Percentiles rank a stretch among this genome's conserved stretches.
These are phyloP conservation scores for Xestia ashworthii DNA, from an alignment of 2,888 invertebrate genomes.

Conservation along the genomic window DNA sequence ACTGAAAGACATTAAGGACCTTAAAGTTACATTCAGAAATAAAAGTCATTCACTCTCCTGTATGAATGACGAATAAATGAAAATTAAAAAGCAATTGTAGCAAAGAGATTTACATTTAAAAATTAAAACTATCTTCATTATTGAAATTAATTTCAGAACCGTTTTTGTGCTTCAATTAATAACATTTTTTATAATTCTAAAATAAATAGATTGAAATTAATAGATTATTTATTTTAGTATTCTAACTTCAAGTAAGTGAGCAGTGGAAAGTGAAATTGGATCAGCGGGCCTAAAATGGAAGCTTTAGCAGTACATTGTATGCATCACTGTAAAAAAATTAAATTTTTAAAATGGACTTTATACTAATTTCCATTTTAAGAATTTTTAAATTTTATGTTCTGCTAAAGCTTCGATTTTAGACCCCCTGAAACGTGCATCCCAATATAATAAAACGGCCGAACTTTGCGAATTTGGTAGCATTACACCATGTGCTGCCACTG, in stretches of 20 bases:
- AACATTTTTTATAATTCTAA: background rate
- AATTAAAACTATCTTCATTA: background rate
- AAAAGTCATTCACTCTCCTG: background rate
- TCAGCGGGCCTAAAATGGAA: too few species aligned
- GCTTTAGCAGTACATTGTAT: too few species aligned
- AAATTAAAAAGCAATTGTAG: background rate
- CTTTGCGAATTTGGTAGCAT: constrained; percentile 32
- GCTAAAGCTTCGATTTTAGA: too few species aligned
- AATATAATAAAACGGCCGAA: constrained; percentile 30
- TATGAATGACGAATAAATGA: background rate
- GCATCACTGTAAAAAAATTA: too few species aligned
- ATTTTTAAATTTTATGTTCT: too few species aligned
- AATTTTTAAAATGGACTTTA: too few species aligned
- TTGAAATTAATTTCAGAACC: background rate
- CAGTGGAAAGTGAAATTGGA: constrained; percentile 6
- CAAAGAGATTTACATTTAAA: background rate
- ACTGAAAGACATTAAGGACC: background rate
- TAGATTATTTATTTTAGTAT: background rate
- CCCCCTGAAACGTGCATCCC: constrained; percentile 37
- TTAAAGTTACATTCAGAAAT: background rate
- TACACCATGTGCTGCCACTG: constrained; percentile 16
- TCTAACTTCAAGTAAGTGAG: background rate
- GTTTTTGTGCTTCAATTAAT: background rate
- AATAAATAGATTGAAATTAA: background rate
- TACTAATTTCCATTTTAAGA: too few species aligned